Base-by-base conservation (phyloP, 2,797 vertebrate genomes). In the Bradypodion ventrale region DNA sequence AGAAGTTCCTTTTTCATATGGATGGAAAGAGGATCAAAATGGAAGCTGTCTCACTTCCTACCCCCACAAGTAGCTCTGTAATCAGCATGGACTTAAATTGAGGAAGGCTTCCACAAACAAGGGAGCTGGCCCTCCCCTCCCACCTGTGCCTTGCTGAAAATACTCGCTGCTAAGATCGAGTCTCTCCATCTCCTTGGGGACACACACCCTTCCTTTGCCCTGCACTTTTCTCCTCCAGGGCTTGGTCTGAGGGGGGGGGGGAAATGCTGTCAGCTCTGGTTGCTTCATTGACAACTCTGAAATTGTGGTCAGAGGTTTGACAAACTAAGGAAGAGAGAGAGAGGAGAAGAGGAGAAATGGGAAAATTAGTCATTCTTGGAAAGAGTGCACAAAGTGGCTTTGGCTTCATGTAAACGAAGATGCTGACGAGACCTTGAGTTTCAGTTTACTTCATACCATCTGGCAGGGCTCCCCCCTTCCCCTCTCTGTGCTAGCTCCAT, bases 401-500 rank as follows among this genome's bases (percentile, higher is more conserved):
- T 96, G 93, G 52, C 94, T 95, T 93, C 93, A 90, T 85, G 87
- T 89, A 93, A 89, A 94, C 87, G 42, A 91, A 90, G 82, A 92
- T 92, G 92, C 75, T 92, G 90, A 89, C 44, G 93, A 91, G 90
- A 90, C 70, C 74, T 76, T 87, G 80, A 78, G 90, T 92, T 91
- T 85, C 92, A 85, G 91, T 95, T 93, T 91, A 91, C 93, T 94
- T 94, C 89, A 49, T 93, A 92, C 95, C 95, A 95, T 96, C 95
- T 96, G 95, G 95, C 93, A 84, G 12, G 93, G 15, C 29, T 8
- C 40, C 5, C n/a, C 29, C 16, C 29, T 60, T 19, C 52, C 7
- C 15, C 7, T 52, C 7, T 52, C 7, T 63, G 62, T 66, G 5
- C 35, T n/a, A n/a, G n/a, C n/a, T n/a, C n/a, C 10, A 25, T 44